Evolutionary conservation across 37 sponge, comb jelly and placozoan species (phyloP), one percentile per base, ranked within the genome.

Genomic region (Chondrilla cf. caribensis): DNA sequence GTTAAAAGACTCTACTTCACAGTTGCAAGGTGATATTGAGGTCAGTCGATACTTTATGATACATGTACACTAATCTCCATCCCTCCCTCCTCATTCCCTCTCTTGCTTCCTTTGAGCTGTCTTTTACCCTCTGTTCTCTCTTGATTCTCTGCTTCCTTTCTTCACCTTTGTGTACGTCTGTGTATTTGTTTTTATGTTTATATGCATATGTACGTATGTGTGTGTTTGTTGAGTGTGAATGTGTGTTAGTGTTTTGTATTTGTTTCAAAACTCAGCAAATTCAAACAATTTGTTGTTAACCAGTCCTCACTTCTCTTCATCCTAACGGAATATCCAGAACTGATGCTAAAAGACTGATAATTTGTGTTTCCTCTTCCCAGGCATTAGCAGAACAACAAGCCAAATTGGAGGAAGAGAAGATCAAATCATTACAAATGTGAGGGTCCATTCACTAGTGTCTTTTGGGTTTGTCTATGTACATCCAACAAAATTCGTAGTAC

Each of bases 21-120:
- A 88, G 82, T 86, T 97, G 21, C 84, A 88, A 75, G 87, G 78
- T 24, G 93, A 86, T 58, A 62, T 93, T 33, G 58, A 80, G 81
- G 95, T 96, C 51, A 71, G 84, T 66, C 37, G 19, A 4, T 19
- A 6, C 18, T n/a, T n/a, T n/a, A n/a, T n/a, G n/a, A n/a, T n/a
- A n/a, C n/a, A n/a, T n/a, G n/a, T n/a, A 38, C 40, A 7, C 64
- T 62, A 25, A 18, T 17, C 66, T 60, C 66, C 66, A 31, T 14
- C 9, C 66, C 64, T 81, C 81, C 57, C 77, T 3, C 59, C 19
- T 79, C n/a, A 3, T 54, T 58, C 15, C 31, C 70, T 11, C 51
- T 57, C 43, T 43, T 66, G 44, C n/a, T n/a, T n/a, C n/a, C n/a
- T n/a, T n/a, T n/a, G n/a, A n/a, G n/a, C n/a, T n/a, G n/a, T n/a